phyloP scores from a whole-genome alignment of 2,797 vertebrate species.

The Phoxinus dragarum region DNA sequence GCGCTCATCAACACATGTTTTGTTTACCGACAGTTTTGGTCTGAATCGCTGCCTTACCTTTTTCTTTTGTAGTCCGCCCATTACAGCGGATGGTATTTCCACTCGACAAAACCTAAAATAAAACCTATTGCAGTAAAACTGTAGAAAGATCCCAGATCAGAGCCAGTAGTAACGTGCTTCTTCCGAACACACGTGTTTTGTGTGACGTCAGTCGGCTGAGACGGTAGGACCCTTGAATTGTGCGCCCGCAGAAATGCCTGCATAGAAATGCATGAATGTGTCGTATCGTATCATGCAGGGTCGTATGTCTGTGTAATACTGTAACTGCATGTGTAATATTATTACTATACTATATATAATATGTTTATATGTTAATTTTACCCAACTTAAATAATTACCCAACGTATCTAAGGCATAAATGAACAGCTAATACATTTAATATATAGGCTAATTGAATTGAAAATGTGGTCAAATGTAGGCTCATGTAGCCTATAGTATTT shows the following conservation, averaged over 20 bases:
- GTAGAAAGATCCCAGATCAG: background rate
- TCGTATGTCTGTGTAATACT: background rate
- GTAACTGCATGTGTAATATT: background rate
- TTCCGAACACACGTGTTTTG: constrained; percentile 54
- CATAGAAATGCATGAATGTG: constrained; percentile 14
- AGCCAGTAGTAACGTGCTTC: constrained; percentile 3
- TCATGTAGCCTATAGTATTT: background rate
- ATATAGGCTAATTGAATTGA: background rate
- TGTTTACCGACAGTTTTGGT: constrained; percentile 12
- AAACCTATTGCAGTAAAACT: background rate
- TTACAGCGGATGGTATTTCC: constrained; percentile 48
- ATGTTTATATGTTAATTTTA: background rate
- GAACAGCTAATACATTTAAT: too few relatives aligned
- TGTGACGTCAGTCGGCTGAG: constrained; percentile 46
- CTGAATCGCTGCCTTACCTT: constrained; percentile 70
- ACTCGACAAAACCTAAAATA: constrained; percentile 10
- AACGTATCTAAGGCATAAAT: background rate
- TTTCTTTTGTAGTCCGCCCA: constrained; percentile 83
- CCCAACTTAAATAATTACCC: too few relatives aligned
- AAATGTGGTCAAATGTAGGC: background rate
- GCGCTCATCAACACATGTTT: background rate
- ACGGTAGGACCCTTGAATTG: constrained; percentile 42
- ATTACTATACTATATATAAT: background rate
- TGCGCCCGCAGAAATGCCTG: constrained; percentile 46
- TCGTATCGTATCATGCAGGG: too few relatives aligned